Evolutionary conservation across 2,888 invertebrate genomes (phyloP), one percentile per base, ranked within the genome.

Genomic region (Lasioglossum zephyrum): DNA sequence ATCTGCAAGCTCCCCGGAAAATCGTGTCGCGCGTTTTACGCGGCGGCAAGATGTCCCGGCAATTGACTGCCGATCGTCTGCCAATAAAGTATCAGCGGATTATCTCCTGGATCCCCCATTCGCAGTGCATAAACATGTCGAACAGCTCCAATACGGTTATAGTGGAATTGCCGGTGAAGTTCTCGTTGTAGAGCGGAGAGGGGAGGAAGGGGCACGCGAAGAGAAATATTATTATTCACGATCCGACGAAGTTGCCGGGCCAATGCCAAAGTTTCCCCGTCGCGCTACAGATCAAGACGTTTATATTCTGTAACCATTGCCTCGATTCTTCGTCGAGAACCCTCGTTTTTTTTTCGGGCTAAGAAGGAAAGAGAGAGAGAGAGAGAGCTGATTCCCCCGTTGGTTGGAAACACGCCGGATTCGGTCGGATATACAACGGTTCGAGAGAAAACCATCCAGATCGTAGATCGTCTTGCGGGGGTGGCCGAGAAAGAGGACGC

Each of bases 381-480:
- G n/a, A n/a, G 57, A 11, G 66, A 82, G 77, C 41, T 22, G 79
- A 66, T 72, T 73, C 82, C 49, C 81, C 81, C 86, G 88, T 90
- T 80, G 82, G 88, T 85, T 88, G 91, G 90, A 92, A 90, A 92
- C 88, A 86, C 85, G 57, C 63, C 31, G 82, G 82, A 85, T 90
- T 86, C 86, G 79, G 47, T 78, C 53, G 84, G 79, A 82, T 86
- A 84, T 88, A 76, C 82, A 31, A n/a, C 31, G 63, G 63, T 82
- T 69, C 88, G 88, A 87, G 85, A 84, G 69, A 70, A n/a, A 90
- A 86, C 88, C 90, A 89, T 90, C 87, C 85, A 89, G 9, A 60
- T 85, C 73, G 53, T 70, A 44, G 83, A 73, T 79, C 88, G 63
- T 77, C 26, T 26, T 13, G 26, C 18, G 26, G 18, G 49, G 77